Base-by-base conservation (phyloP, 2,113 vertebrate genomes). In the Rhizomys pruinosus region DNA sequence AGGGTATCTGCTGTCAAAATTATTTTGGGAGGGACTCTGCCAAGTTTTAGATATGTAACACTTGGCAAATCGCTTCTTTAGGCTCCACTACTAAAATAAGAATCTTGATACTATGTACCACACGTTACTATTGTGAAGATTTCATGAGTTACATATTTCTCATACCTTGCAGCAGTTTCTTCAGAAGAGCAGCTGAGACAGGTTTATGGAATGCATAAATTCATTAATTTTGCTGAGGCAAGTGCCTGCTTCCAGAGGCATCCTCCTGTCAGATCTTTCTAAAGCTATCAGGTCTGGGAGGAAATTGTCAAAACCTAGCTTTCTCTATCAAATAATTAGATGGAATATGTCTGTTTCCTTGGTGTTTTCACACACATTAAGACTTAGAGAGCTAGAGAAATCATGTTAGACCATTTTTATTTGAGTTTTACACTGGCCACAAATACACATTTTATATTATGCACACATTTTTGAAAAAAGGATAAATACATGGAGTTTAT, bases 381-480 rank as follows among this genome's bases (percentile, higher is more conserved):
- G 84, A 52, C 39, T 29, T 42, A 59, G 39, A 85, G 57, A 86
- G 15, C n/a, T 78, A 71, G 73, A 59, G 9, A 92, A 44, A 77
- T 2, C n/a, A 68, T 37, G 15, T 74, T 84, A n/a, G 66, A 17
- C 57, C 17, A 20, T 6, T 25, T 74, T 19, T n/a, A 25, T 86
- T n/a, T 84, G 23, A 39, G 44, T 52, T 27, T 79, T 44, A 64
- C 12, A 39, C n/a, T 64, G 84, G 66, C 61, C 52, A 52, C 39
- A 78, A 32, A 29, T n/a, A 68, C 12, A 66, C 4, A 8, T 87
- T 94, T 92, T 59, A 63, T n/a, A 2, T 79, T 74, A 39, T 29
- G 85, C 72, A 66, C 2, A 52, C 55, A 71, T 76, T 96, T 93
- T 90, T 85, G 52, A 64, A 93, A 92, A 87, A 95, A 29, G 84